Base-by-base conservation (phyloP, 2,797 vertebrate genomes). In the Poeciliopsis turneri region DNA sequence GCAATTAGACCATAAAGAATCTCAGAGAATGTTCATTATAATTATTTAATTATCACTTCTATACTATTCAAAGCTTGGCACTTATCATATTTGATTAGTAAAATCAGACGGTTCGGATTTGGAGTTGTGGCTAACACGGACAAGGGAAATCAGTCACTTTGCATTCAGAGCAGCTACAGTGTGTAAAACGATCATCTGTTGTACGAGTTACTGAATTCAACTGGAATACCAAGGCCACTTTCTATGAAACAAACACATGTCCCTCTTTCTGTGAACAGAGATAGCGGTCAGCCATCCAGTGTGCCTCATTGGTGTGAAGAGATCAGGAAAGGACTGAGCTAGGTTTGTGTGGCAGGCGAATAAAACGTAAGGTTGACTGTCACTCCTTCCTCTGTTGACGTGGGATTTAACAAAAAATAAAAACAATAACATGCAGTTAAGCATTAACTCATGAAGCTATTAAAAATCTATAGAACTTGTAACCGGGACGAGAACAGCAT, bases 281-380 rank as follows among this genome's bases (percentile, higher is more conserved):
- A 93, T 90, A 86, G 78, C 64, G 49, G 25, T 88, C 84, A 64
- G 82, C 90, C 88, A 91, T 92, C 86, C 82, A 71, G 74, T 18
- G 43, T 39, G 18, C 57, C 82, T 80, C 77, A 15, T 15, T 28
- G 61, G 13, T 25, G n/a, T 23, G 25, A n/a, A 11, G 4, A 75
- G n/a, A 28, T 51, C 11, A n/a, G 5, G 43, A 74, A 41, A 55
- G 23, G 36, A 23, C 64, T 55, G 41, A 28, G 36, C 13, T 71
- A 25, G 3, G 3, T 75, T 36, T 46, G 36, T 30, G 30, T 23
- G 23, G 16, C 57, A 77, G 41, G 11, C 46, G 30, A 36, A 57
- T 39, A 28, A 20, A 49, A 57, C 2, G 15, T 25, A 1, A 72
- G 2, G 12, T 15, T 1, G 3, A 4, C 71, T 15, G 5, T 30